Conservation (phyloP, 2,797 vertebrate species). For the Mycteria americana region DNA sequence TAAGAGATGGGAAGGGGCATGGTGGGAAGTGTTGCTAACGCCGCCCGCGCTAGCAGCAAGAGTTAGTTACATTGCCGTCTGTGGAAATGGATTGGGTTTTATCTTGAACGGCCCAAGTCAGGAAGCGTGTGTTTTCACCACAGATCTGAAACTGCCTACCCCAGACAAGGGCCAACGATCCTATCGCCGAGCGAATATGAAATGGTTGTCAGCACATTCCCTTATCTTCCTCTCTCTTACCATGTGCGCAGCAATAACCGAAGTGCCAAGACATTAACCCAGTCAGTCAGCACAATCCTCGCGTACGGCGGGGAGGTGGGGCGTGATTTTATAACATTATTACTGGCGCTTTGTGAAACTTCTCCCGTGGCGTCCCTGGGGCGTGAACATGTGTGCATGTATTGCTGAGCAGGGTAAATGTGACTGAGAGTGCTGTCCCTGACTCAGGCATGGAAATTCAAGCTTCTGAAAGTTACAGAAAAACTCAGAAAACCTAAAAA, state of each 20-base stretch:
- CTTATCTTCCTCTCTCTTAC: constrained; percentile 11
- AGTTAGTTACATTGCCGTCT: background rate
- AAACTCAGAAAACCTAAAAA: background rate
- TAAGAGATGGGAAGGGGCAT: background rate
- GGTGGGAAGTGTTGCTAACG: background rate
- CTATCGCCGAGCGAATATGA: background rate
- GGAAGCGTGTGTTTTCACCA: background rate
- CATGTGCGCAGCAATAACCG: background rate
- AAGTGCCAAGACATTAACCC: background rate
- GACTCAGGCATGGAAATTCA: background rate
- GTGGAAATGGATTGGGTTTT: background rate
- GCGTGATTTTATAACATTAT: background rate
- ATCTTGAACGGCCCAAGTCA: background rate
- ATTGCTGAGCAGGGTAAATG: background rate
- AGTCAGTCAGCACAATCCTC: background rate
- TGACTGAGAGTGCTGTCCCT: background rate
- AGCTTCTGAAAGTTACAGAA: background rate
- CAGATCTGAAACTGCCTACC: background rate
- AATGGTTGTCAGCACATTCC: background rate
- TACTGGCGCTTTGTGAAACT: background rate
- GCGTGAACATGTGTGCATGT: background rate
- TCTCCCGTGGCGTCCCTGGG: background rate
- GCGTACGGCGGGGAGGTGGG: accelerated
- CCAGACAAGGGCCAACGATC: constrained; percentile 1
- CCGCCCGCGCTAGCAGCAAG: accelerated